Base-by-base conservation (phyloP, 2,113 vertebrate genomes). In the Platichthys flesus region DNA sequence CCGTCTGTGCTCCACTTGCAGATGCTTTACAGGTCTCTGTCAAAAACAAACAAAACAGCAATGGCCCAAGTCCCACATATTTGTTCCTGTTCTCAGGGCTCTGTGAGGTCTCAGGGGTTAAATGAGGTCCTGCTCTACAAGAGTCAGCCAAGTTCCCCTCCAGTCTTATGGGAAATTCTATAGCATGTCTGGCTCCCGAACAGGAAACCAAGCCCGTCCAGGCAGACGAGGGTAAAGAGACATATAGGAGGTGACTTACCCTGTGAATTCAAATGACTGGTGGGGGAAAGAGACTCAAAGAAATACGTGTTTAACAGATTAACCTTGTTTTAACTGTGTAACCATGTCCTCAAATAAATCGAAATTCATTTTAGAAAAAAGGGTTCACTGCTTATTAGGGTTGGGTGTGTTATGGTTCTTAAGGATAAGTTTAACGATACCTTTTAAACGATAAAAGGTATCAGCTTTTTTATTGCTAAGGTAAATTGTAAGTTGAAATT, bases 201-300 rank as follows among this genome's bases (percentile, higher is more conserved):
- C 85, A 87, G 88, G 87, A 91, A 89, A 74, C 89, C 85, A 80
- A 88, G 9, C 86, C 85, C 74, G 62, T 71, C 12, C 54, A 71
- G 67, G 73, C 67, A 84, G 77, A 76, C 61, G 28, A 71, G 24
- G 65, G 57, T 13, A 24, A 72, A 52, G 47, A 83, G 74, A 78
- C 60, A 67, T 69, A 73, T 71, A 74, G 67, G 56, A 69, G 59
- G 64, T 18, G 37, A 20, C 45, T 63, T 21, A 28, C 35, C 15
- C 23, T 72, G 56, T 71, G 47, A 71, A 64, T 59, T 49, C 8
- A 75, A 71, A 74, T 26, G 61, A 40, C 12, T 66, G 56, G 54
- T 13, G 23, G 51, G 54, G 42, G 16, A 35, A 0, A 21, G 52
- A 52, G 2, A 5, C 13, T 0, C 21, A 28, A 16, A 63, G 35